A percentile compares a stretch with the other conserved stretches of the same genome.
phyloP scores from a whole-genome alignment of 1,140 invertebrate species.

The Cotesia chilonis region DNA sequence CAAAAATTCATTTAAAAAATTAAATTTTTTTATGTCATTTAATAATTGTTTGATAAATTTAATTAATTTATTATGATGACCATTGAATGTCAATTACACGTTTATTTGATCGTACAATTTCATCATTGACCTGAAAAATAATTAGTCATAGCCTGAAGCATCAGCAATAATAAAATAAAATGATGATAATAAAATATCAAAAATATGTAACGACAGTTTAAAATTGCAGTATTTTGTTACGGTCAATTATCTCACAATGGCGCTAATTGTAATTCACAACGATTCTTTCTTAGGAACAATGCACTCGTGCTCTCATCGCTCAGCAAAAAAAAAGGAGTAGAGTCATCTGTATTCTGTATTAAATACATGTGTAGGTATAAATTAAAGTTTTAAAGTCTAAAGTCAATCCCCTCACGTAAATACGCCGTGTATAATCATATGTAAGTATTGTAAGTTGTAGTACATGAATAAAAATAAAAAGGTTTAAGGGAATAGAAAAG shows the following conservation, averaged over 20 bases:
- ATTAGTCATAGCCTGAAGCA: neutral
- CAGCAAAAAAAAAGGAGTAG: neutral
- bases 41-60: too few species aligned
- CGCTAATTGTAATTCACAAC: constrained; percentile 23
- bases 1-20: neutral
- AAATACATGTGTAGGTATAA: neutral
- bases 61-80: too few species aligned
- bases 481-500: neutral
- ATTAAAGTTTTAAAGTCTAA: too few species aligned
- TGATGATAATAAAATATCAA: neutral
- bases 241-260: constrained; percentile 27
- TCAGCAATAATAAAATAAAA: neutral
- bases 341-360: neutral
- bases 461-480: neutral
- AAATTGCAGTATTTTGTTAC: constrained; percentile 22
- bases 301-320: constrained; percentile 15
- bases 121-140: neutral
- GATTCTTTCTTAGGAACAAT: constrained; percentile 7
- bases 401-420: too few species aligned
- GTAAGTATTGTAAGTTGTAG: neutral
- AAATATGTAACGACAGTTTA: neutral
- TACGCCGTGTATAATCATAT: too few species aligned
- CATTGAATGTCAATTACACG: too few species aligned
- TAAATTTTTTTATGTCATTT: too few species aligned
- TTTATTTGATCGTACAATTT: neutral